phyloP scores from a whole-genome alignment of 2,888 invertebrate genomes.

The Stenolophus ochropezus region DNA sequence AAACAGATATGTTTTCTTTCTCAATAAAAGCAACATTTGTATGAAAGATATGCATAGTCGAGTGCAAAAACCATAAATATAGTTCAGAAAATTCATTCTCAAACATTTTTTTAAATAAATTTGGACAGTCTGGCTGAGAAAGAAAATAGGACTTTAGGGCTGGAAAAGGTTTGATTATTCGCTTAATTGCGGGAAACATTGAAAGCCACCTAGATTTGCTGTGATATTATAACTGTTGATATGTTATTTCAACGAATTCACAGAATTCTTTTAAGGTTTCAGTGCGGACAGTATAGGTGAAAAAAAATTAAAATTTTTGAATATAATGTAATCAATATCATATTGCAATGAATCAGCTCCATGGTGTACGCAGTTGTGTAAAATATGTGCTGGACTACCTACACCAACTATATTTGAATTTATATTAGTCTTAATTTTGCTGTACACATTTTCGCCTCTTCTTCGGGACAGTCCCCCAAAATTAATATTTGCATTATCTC shows the following conservation, averaged over 20 bases:
- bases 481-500: too few relatives aligned
- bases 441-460: too few relatives aligned
- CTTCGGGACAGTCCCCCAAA: too few relatives aligned
- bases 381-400: constrained; percentile 44
- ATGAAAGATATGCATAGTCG: too few relatives aligned
- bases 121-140: not conserved
- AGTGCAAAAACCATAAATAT: too few relatives aligned
- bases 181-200: constrained; percentile 6
- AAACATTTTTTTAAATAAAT: too few relatives aligned
- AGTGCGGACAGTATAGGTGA: constrained; percentile 28
- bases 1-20: too few relatives aligned
- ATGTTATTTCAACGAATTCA: not conserved
- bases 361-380: constrained; percentile 21
- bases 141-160: constrained; percentile 21
- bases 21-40: too few relatives aligned
- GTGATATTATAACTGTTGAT: not conserved
- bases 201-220: constrained; percentile 26
- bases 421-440: not conserved
- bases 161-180: not conserved
- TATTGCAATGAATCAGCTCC: not conserved
- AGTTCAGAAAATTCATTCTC: too few relatives aligned
- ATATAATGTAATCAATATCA: constrained; percentile 8
- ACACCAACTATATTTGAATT: constrained; percentile 38
- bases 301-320: constrained; percentile 36
- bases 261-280: constrained; percentile 39